Percentiles rank a stretch among this genome's conserved stretches.
phyloP scores from a whole-genome alignment of 2,113 vertebrate genomes.

The Megaceryle maxima region DNA sequence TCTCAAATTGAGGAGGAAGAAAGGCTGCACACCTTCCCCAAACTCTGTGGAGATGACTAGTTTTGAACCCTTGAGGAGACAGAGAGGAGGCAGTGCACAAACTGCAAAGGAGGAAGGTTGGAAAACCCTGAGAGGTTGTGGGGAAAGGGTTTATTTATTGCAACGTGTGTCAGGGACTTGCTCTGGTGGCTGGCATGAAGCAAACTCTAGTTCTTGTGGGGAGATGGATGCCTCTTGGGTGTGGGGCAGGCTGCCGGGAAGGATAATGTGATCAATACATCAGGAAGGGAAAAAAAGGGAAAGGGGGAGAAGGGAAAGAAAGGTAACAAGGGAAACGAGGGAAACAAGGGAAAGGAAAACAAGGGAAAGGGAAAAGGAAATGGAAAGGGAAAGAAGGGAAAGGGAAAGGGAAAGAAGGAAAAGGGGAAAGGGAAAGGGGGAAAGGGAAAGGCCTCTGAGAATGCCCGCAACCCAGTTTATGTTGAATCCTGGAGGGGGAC shows the following conservation, averaged over 20 bases:
- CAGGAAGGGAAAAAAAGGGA: neutral
- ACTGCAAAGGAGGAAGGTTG: neutral
- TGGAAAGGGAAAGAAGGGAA: neutral
- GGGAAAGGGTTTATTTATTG: neutral
- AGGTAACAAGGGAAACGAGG: neutral
- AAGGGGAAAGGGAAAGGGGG: neutral
- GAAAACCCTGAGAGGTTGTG: neutral
- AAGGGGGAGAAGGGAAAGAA: neutral
- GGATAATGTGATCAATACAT: no score
- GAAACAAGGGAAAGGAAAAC: neutral
- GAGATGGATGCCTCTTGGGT: neutral
- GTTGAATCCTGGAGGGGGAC: accelerated
- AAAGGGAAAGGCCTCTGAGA: neutral
- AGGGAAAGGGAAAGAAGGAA: neutral
- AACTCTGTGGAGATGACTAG: no score
- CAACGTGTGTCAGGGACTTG: neutral
- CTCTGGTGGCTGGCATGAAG: neutral
- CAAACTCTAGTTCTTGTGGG: neutral
- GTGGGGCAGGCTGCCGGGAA: neutral
- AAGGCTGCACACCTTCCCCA: neutral
- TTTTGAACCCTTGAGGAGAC: neutral
- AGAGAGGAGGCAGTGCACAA: neutral
- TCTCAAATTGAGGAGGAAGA: neutral
- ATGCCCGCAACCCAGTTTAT: neutral
- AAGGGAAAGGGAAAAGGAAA: neutral